phyloP scores from a whole-genome alignment of 2,888 invertebrate genomes.

The Chalcis sispes region DNA sequence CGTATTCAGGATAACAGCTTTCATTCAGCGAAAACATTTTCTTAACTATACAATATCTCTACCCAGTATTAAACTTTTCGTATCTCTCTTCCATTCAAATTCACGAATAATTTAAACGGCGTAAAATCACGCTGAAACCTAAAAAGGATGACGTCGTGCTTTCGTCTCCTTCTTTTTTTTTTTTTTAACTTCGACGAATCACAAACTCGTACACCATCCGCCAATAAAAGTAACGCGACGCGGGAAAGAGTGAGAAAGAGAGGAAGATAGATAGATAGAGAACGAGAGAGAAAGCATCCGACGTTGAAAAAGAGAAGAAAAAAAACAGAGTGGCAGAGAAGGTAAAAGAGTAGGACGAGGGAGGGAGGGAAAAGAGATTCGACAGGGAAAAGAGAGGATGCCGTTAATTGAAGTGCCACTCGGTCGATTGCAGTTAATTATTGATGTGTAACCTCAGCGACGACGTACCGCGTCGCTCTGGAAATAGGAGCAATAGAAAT shows the following conservation, averaged over 20 bases:
- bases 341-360: neutral
- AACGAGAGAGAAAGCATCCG: neutral
- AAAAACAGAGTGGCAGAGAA: neutral
- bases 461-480: slow-evolving; percentile 14
- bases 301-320: too few relatives aligned
- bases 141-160: too few relatives aligned
- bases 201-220: too few relatives aligned
- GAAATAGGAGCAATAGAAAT: slow-evolving; percentile 50
- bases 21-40: too few relatives aligned
- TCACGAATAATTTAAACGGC: neutral
- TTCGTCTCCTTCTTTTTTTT: too few relatives aligned
- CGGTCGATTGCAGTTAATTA: slow-evolving; percentile 63
- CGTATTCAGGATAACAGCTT: too few relatives aligned
- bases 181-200: too few relatives aligned
- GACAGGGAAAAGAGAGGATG: neutral
- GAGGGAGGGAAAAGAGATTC: neutral
- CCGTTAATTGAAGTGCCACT: slow-evolving; percentile 63
- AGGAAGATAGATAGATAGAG: neutral
- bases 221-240: neutral
- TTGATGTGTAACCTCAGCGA: slow-evolving; percentile 61
- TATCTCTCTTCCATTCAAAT: too few relatives aligned
- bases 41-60: too few relatives aligned
- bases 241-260: slow-evolving; percentile 8
- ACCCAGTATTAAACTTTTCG: too few relatives aligned
- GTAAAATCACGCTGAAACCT: neutral